Evolutionary conservation across 2,113 vertebrate genomes (phyloP).

Genomic region (Leuciscus idus): DNA sequence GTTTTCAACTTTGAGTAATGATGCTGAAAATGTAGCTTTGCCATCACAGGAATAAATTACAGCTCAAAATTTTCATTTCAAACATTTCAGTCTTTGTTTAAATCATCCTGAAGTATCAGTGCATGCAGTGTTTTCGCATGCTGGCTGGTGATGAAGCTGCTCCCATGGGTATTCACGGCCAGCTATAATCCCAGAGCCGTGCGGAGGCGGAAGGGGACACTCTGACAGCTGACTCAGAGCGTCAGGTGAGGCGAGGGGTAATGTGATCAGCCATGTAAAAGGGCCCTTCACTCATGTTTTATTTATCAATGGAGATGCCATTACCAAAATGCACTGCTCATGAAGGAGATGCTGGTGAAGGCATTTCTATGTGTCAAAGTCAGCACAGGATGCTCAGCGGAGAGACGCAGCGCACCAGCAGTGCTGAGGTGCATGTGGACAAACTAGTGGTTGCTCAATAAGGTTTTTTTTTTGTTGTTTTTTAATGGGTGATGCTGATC

Average conservation of each 20-base stretch:
- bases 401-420: constrained; percentile 6
- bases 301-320: constrained; percentile 76
- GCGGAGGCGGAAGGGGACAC: constrained; percentile 58
- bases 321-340: constrained; percentile 68
- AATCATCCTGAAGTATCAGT: neutral
- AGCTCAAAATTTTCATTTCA: no score
- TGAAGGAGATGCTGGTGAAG: constrained; percentile 68
- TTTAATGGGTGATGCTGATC: neutral
- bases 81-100: neutral
- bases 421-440: constrained; percentile 4
- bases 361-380: constrained; percentile 69
- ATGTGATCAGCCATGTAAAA: constrained; percentile 75
- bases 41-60: no score
- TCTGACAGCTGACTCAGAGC: constrained; percentile 63
- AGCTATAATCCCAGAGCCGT: constrained; percentile 39
- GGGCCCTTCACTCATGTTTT: constrained; percentile 73
- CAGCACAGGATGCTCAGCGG: constrained; percentile 55
- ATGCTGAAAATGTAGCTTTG: no score
- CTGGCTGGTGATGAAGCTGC: constrained; percentile 13
- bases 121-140: neutral
- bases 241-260: constrained; percentile 72
- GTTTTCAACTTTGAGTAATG: neutral
- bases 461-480: no score
- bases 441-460: neutral
- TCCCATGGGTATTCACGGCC: constrained; percentile 4